Conservation (phyloP, 2,113 vertebrate genomes). For the Camelus dromedarius region DNA sequence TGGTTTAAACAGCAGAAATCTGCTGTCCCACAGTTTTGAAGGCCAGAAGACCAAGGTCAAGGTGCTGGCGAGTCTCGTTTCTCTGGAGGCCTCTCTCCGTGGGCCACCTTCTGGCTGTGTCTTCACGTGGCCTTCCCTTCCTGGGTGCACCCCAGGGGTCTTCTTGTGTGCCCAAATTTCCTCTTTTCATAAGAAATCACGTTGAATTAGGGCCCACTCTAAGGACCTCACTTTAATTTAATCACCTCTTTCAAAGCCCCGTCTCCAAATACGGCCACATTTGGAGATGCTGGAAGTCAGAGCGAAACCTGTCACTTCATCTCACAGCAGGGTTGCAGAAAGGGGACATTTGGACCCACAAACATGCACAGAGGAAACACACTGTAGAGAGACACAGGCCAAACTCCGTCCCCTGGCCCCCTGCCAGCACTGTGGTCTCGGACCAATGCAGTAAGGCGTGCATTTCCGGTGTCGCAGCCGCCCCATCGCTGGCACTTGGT, state of each 20-base stretch:
- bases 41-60: neutral
- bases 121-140: neutral
- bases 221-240: neutral
- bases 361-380: neutral
- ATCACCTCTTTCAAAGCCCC: neutral
- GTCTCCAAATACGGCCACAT: neutral
- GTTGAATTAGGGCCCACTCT: neutral
- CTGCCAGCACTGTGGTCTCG: neutral
- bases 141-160: rapidly evolving
- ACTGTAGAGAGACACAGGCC: neutral
- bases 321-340: rapidly evolving
- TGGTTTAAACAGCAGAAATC: too few species aligned
- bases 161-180: neutral
- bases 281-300: neutral
- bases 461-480: too few species aligned
- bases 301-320: too few species aligned
- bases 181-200: neutral
- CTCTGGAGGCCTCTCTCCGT: neutral
- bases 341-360: neutral
- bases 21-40: too few species aligned
- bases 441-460: too few species aligned
- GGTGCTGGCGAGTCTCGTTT: rapidly evolving
- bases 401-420: neutral
- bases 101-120: neutral
- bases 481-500: neutral